Percentiles rank a stretch among this genome's conserved stretches.
These are phyloP conservation scores for Molossus alvarezi DNA, from an alignment of 2,797 vertebrate genomes.

Conservation along the genomic window DNA sequence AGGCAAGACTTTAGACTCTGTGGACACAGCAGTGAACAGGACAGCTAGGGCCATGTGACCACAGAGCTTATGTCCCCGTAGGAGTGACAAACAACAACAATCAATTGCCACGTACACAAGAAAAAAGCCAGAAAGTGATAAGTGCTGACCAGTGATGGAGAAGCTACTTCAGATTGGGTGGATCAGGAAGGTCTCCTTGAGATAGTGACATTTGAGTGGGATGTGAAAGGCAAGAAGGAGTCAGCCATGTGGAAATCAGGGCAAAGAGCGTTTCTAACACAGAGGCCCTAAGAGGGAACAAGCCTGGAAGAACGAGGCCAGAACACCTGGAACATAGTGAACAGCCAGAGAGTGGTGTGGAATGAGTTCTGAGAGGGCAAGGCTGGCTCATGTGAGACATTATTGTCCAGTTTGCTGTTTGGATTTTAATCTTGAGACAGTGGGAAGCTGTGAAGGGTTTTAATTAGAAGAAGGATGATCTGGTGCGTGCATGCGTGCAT, in stretches of 20 bases:
- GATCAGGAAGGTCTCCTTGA: background rate
- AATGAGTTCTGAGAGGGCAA: background rate
- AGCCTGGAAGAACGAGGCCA: background rate
- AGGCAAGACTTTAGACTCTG: background rate
- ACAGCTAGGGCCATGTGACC: background rate
- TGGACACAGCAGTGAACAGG: background rate
- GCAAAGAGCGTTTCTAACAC: background rate
- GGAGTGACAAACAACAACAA: background rate
- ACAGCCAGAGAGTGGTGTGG: background rate
- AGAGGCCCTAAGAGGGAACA: background rate
- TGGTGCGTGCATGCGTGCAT: background rate
- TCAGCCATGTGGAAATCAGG: background rate
- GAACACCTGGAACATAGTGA: background rate
- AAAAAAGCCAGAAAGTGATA: slow-evolving; percentile 37
- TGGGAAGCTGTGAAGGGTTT: slow-evolving; percentile 24
- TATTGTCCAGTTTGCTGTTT: background rate
- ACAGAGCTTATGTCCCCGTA: background rate
- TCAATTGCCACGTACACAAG: background rate
- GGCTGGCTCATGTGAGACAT: background rate
- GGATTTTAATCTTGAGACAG: slow-evolving; percentile 42
- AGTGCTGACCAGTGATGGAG: background rate
- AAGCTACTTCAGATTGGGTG: background rate
- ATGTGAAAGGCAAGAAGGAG: background rate
- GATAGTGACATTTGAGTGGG: background rate
- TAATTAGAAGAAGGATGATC: background rate